phyloP scores from a whole-genome alignment of 35 echinoderm and acorn worm species.

The Strongylocentrotus purpuratus region DNA sequence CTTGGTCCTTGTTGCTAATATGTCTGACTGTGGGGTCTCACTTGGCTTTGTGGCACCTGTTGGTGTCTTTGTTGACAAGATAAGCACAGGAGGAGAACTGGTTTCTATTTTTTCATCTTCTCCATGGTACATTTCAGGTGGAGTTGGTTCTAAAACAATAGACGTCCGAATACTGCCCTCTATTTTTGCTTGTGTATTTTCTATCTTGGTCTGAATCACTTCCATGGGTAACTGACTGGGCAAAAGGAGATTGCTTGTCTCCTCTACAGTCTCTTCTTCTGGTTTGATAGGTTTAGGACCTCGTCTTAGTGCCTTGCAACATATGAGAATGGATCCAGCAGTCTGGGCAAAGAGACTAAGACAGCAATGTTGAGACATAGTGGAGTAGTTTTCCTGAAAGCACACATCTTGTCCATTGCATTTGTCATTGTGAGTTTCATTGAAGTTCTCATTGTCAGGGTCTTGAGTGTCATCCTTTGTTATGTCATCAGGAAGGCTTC shows the following conservation, averaged over 20 bases:
- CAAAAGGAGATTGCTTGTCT: background rate
- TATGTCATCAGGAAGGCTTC: background rate
- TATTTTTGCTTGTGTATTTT: background rate
- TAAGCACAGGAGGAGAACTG: background rate
- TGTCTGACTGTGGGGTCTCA: background rate
- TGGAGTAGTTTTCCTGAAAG: conserved; percentile 17
- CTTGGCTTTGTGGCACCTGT: background rate
- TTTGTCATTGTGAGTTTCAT: background rate
- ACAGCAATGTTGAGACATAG: conserved; percentile 16
- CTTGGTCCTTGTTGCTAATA: background rate
- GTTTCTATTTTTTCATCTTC: conserved; percentile 2
- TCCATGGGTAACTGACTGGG: background rate
- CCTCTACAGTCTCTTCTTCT: background rate
- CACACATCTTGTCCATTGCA: background rate
- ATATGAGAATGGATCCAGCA: conserved; percentile 17
- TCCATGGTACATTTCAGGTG: background rate
- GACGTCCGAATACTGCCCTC: background rate
- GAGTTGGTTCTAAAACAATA: background rate
- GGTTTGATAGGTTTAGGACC: background rate
- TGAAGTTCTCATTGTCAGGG: background rate
- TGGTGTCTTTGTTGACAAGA: background rate
- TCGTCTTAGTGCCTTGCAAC: background rate
- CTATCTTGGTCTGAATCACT: conserved; percentile 12
- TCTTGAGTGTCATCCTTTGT: background rate
- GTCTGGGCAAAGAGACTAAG: conserved; percentile 6